Evolutionary conservation across 2,797 vertebrate species (phyloP).

Genomic region (Paguma larvata): DNA sequence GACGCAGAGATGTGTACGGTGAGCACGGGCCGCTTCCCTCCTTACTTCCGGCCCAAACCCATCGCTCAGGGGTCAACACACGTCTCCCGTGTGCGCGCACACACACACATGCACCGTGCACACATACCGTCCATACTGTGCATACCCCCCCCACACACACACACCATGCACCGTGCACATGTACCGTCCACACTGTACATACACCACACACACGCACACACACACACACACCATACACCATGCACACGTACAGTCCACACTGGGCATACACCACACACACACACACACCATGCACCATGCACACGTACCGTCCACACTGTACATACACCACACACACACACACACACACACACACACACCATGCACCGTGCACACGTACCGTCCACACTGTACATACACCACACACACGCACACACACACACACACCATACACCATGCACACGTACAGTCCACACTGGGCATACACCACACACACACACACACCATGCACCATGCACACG

Average conservation of each 20-base stretch:
- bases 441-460: background rate
- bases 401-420: too few relatives aligned
- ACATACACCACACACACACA: background rate
- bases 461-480: background rate
- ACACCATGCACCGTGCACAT: background rate
- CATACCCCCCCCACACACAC: background rate
- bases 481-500: too few relatives aligned
- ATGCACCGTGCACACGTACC: background rate
- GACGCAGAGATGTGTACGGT: background rate
- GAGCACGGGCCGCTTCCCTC: background rate
- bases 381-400: background rate
- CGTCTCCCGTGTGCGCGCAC: background rate
- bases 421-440: background rate
- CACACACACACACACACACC: background rate
- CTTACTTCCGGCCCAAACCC: background rate
- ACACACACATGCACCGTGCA: background rate
- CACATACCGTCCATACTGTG: too few relatives aligned
- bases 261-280: background rate
- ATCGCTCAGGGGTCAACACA: background rate
- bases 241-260: background rate
- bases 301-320: background rate
- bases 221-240: too few relatives aligned
- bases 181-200: fast-evolving
- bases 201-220: background rate
- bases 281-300: background rate